Percentiles rank a stretch among this genome's conserved stretches.
Evolutionary conservation across 2,888 invertebrate species (phyloP).

Genomic region (Cabera pusaria): DNA sequence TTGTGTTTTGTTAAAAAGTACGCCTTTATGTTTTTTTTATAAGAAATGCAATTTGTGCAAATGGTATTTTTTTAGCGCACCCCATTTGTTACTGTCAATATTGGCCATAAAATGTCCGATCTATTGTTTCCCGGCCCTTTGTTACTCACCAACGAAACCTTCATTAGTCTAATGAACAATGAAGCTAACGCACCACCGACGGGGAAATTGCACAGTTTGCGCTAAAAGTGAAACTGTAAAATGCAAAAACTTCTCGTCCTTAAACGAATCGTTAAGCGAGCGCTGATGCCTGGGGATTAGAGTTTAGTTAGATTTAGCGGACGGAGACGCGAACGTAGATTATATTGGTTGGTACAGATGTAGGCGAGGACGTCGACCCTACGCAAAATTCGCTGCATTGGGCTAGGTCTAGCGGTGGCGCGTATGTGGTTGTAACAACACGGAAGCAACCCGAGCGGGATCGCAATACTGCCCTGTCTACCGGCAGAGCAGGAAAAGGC

Average conservation of each 20-base stretch:
- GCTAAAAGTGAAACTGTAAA: slow-evolving; percentile 52
- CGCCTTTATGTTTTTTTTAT: slow-evolving; percentile 46
- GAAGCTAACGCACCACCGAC: slow-evolving; percentile 47
- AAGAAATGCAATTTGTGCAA: slow-evolving; percentile 69
- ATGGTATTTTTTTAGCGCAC: slow-evolving; percentile 61
- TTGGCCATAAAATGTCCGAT: slow-evolving; percentile 52
- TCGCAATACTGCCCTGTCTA: slow-evolving; percentile 55
- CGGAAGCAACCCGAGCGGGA: slow-evolving; percentile 70
- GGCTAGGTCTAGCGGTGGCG: slow-evolving; percentile 82
- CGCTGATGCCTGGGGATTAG: slow-evolving; percentile 38
- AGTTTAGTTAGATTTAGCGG: slow-evolving; percentile 52
- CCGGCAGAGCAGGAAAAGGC: slow-evolving; percentile 72
- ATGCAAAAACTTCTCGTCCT: slow-evolving; percentile 36
- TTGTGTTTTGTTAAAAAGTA: slow-evolving; percentile 42
- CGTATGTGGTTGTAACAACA: slow-evolving; percentile 73
- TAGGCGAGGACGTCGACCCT: slow-evolving; percentile 77
- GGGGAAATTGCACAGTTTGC: slow-evolving; percentile 50
- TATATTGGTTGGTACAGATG: slow-evolving; percentile 49
- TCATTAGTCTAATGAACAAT: slow-evolving; percentile 46
- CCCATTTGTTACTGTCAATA: slow-evolving; percentile 46
- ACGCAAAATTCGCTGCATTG: slow-evolving; percentile 84
- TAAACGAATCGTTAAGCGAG: slow-evolving; percentile 20
- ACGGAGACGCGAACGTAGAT: slow-evolving; percentile 38
- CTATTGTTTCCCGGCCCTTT: slow-evolving; percentile 47
- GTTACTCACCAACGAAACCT: slow-evolving; percentile 36